Evolutionary conservation across 2,797 vertebrate genomes (phyloP).

Genomic region (Hydrophis major): DNA sequence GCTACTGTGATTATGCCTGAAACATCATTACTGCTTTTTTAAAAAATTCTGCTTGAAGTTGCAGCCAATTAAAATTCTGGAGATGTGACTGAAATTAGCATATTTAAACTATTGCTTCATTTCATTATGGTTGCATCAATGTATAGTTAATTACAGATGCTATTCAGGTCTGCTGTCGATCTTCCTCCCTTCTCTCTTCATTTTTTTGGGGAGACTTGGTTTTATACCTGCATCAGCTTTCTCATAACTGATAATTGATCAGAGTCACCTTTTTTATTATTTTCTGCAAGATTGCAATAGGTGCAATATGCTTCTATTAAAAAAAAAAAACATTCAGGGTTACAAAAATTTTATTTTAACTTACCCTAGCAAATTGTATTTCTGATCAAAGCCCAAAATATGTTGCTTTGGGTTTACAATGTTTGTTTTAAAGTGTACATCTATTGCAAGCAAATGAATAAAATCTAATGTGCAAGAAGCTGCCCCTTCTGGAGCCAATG

Average conservation of each 20-base stretch:
- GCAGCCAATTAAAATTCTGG: not conserved
- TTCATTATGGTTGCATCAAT: not conserved
- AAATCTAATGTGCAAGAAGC: constrained; percentile 7
- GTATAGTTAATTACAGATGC: not conserved
- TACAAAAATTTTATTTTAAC: constrained; percentile 53
- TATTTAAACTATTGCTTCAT: not conserved
- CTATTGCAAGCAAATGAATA: not conserved
- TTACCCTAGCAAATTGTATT: constrained; percentile 40
- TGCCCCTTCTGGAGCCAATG: constrained; percentile 10
- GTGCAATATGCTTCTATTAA: constrained; percentile 41
- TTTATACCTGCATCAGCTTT: not conserved
- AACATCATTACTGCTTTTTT: not conserved
- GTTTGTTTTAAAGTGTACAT: not conserved
- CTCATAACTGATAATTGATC: not conserved
- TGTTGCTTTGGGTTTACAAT: not conserved
- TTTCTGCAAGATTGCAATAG: not conserved
- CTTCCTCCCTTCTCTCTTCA: not conserved
- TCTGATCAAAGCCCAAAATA: not conserved
- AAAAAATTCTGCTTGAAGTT: not conserved
- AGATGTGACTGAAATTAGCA: not conserved
- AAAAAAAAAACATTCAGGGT: constrained; percentile 4
- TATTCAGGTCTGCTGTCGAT: not conserved
- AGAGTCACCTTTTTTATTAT: not conserved
- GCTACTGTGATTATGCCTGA: not conserved
- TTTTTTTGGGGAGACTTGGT: not conserved